Percentiles rank a stretch among this genome's conserved stretches.
Evolutionary conservation across 2,888 invertebrate species (phyloP).

Genomic region (Nymphalis urticae): DNA sequence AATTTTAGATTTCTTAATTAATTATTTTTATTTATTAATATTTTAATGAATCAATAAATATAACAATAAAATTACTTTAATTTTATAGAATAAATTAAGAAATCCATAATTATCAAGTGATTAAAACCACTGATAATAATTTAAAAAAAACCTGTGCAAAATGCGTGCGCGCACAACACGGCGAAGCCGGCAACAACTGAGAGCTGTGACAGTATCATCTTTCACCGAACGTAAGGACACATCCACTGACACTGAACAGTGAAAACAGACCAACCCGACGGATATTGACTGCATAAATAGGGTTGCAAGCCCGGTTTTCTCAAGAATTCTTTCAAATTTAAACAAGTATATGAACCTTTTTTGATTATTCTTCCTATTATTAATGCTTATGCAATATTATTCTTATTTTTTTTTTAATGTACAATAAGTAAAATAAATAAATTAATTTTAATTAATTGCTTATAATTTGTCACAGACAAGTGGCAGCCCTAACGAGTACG

Average conservation of each 20-base stretch:
- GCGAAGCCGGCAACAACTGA: constrained; percentile 50
- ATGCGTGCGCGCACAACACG: constrained; percentile 52
- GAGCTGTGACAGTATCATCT: constrained; percentile 44
- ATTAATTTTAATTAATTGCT: too few relatives aligned
- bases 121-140: constrained; percentile 45
- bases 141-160: constrained; percentile 53
- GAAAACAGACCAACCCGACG: background rate
- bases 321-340: background rate
- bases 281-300: background rate
- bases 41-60: too few relatives aligned
- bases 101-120: constrained; percentile 43
- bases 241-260: constrained; percentile 3
- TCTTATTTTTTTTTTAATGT: too few relatives aligned
- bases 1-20: constrained; percentile 35
- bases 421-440: too few relatives aligned
- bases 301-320: background rate
- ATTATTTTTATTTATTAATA: constrained; percentile 17
- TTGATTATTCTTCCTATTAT: too few relatives aligned
- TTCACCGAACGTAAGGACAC: constrained; percentile 2
- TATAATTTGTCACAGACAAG: too few relatives aligned
- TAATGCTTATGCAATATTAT: too few relatives aligned
- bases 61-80: too few relatives aligned
- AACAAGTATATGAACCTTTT: background rate
- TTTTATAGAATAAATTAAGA: constrained; percentile 7
- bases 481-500: background rate